Evolutionary conservation across 2,797 vertebrate species (phyloP).

Genomic region (Schizopygopsis malacanthus): DNA sequence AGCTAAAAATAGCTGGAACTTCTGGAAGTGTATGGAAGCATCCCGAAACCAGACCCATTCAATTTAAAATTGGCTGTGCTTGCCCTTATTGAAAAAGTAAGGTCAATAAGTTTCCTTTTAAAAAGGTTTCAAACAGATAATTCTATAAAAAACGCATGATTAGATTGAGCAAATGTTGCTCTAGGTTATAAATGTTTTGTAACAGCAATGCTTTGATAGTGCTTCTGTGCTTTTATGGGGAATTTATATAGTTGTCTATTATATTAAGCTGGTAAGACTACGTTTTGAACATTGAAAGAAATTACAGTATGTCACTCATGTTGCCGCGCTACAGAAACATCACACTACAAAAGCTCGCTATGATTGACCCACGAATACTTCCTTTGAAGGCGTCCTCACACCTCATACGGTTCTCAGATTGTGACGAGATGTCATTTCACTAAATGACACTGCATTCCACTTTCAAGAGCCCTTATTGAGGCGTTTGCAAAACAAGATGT

Average conservation of each 20-base stretch:
- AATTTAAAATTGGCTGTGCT: neutral
- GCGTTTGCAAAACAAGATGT: conserved; percentile 44
- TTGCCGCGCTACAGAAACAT: neutral
- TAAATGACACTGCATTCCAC: conserved; percentile 28
- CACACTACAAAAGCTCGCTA: neutral
- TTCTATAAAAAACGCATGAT: too few relatives aligned
- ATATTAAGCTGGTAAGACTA: neutral
- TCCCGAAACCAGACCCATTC: neutral
- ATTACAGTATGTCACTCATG: neutral
- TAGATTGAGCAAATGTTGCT: neutral
- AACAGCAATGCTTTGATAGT: neutral
- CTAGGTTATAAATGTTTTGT: neutral
- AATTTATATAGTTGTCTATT: neutral
- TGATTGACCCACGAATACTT: conserved; percentile 19
- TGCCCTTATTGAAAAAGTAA: neutral
- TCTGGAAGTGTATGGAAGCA: neutral
- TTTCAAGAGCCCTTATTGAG: conserved; percentile 36
- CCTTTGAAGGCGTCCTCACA: conserved; percentile 29
- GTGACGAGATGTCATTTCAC: conserved; percentile 39
- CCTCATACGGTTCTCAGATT: conserved; percentile 21
- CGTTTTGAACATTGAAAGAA: neutral
- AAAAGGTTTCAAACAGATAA: neutral
- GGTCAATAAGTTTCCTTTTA: neutral
- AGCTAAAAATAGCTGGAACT: neutral
- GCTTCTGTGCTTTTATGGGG: neutral